Evolutionary conservation across 1,140 invertebrate genomes (phyloP).

Genomic region (Eriosoma lanigerum): DNA sequence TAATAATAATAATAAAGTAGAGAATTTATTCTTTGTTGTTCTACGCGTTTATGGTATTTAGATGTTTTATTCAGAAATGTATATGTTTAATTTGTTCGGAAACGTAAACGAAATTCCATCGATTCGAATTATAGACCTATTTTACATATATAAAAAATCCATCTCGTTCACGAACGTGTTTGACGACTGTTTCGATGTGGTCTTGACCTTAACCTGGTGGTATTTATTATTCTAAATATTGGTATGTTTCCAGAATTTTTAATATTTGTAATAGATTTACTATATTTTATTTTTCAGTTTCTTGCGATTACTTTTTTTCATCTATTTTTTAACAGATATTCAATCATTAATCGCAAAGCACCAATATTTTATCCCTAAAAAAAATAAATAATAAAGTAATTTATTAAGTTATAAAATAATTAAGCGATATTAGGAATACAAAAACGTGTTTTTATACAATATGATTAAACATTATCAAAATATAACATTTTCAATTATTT

Average conservation of each 20-base stretch:
- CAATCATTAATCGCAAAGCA: no score
- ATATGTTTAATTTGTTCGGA: background rate
- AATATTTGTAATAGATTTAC: background rate
- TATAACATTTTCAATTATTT: no score
- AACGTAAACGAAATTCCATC: conserved; percentile 10
- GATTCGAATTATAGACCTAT: conserved; percentile 15
- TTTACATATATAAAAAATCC: conserved; percentile 30
- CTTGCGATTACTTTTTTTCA: background rate
- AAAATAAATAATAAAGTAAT: no score
- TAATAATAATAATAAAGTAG: background rate
- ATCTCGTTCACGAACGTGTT: conserved; percentile 22
- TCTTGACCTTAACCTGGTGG: conserved; percentile 42
- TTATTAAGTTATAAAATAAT: no score
- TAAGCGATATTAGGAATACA: no score
- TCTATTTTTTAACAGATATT: no score
- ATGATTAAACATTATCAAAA: no score
- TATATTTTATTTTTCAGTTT: background rate
- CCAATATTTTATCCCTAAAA: no score
- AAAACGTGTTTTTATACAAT: no score
- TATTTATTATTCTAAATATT: conserved; percentile 40
- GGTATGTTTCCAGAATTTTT: conserved; percentile 32
- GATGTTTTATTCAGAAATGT: conserved; percentile 12
- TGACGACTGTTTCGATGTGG: conserved; percentile 39
- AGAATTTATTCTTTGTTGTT: background rate
- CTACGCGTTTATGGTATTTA: background rate